These are phyloP conservation scores for Semicossyphus pulcher DNA, from an alignment of 2,113 vertebrate genomes.

Conservation along the genomic window DNA sequence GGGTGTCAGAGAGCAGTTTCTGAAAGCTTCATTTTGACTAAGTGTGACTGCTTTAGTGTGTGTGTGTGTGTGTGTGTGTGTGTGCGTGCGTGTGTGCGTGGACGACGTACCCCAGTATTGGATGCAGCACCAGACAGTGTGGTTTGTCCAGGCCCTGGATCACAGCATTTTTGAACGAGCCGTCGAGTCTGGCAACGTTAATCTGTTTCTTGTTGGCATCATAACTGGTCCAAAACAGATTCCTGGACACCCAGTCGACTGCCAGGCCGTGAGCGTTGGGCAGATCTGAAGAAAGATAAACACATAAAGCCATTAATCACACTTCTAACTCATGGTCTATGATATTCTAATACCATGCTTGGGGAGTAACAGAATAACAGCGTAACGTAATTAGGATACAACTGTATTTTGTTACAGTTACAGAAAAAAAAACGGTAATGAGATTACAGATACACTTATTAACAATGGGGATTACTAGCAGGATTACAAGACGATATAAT, in stretches of 20 bases:
- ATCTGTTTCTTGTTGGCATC: constrained; percentile 98
- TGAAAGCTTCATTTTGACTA: constrained; percentile 25
- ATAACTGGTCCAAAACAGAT: constrained; percentile 98
- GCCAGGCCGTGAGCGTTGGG: constrained; percentile 95
- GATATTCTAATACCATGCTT: neutral
- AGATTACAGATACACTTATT: no score
- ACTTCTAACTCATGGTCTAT: neutral
- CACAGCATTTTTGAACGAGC: constrained; percentile 97
- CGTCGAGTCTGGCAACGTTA: constrained; percentile 94
- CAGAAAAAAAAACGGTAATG: no score
- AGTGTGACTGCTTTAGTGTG: constrained; percentile 19
- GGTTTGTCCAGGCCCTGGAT: constrained; percentile 96
- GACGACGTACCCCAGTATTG: constrained; percentile 86
- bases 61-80: constrained; percentile 9
- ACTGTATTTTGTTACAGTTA: no score
- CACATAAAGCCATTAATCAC: neutral
- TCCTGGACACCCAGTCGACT: constrained; percentile 97
- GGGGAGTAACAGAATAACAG: no score
- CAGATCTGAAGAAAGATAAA: constrained; percentile 84
- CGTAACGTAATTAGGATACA: no score
- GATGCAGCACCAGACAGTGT: constrained; percentile 94
- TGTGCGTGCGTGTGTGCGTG: constrained; percentile 12
- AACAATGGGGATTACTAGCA: no score
- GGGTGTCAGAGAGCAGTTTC: constrained; percentile 39
- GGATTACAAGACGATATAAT: no score